These are phyloP conservation scores for Acanthurus tractus DNA, from an alignment of 2,797 vertebrate genomes.

Conservation along the genomic window DNA sequence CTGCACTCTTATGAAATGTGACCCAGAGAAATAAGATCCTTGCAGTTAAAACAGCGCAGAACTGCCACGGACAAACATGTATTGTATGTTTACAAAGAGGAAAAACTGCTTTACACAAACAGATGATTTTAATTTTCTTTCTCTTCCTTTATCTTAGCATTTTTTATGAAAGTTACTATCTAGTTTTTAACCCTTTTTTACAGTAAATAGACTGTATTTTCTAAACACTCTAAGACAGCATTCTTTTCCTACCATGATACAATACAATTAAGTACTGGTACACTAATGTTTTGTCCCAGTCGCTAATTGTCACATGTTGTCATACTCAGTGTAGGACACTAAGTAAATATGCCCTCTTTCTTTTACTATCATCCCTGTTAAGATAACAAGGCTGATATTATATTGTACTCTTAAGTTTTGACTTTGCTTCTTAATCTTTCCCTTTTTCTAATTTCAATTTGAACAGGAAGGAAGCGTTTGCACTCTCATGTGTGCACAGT, in stretches of 20 bases:
- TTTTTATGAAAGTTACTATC: neutral
- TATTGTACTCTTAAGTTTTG: neutral
- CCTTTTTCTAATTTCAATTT: neutral
- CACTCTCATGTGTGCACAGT: neutral
- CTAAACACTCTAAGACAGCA: neutral
- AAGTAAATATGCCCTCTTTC: neutral
- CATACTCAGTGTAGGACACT: neutral
- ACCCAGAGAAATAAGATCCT: slow-evolving; percentile 10
- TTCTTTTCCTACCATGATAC: too few species aligned
- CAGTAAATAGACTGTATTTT: neutral
- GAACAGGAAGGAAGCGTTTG: neutral
- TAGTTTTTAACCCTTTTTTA: neutral
- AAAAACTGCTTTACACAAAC: neutral
- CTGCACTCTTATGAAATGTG: slow-evolving; percentile 20
- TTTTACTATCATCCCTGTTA: neutral
- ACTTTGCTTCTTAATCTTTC: neutral
- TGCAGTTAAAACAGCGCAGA: neutral
- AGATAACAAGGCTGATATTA: neutral
- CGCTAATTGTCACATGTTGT: neutral
- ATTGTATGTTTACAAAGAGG: neutral
- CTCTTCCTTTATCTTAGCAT: neutral
- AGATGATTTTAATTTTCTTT: neutral
- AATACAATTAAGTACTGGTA: neutral
- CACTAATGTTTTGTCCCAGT: neutral
- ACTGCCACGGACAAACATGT: neutral